Evolutionary conservation across 2,888 invertebrate species (phyloP).

Genomic region (Allygus modestus): DNA sequence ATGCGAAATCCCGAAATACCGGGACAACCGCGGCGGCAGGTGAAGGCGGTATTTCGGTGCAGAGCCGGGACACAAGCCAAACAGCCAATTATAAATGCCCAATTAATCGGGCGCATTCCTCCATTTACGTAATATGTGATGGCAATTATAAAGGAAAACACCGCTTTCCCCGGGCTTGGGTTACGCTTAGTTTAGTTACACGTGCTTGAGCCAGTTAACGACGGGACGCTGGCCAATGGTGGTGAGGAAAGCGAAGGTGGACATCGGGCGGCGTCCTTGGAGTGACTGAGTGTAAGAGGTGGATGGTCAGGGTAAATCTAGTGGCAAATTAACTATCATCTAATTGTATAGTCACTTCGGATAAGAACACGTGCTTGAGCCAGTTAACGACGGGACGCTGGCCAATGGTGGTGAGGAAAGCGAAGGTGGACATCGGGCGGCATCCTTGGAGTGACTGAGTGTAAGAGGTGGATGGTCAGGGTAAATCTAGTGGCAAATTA

Average conservation of each 20-base stretch:
- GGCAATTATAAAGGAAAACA: neutral
- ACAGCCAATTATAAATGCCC: slow-evolving; percentile 21
- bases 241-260: too few species aligned
- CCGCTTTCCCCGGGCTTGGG: neutral
- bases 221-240: too few species aligned
- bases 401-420: too few species aligned
- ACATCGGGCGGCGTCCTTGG: too few species aligned
- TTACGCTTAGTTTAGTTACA: neutral
- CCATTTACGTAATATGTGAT: neutral
- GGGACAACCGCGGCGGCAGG: neutral
- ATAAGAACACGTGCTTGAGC: neutral
- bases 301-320: too few species aligned
- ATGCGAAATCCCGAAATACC: slow-evolving; percentile 1
- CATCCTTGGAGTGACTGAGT: too few species aligned
- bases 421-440: too few species aligned
- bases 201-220: neutral
- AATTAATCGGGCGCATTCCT: neutral
- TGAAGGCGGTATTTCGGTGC: slow-evolving; percentile 7
- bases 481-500: too few species aligned
- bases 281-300: too few species aligned
- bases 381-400: neutral
- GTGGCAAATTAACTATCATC: too few species aligned
- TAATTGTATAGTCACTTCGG: too few species aligned
- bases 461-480: too few species aligned
- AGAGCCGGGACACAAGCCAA: neutral